A percentile compares a stretch with the other conserved stretches of the same genome.
Conservation (phyloP, 2,797 vertebrate species). For the Pseudochaenichthys georgianus region DNA sequence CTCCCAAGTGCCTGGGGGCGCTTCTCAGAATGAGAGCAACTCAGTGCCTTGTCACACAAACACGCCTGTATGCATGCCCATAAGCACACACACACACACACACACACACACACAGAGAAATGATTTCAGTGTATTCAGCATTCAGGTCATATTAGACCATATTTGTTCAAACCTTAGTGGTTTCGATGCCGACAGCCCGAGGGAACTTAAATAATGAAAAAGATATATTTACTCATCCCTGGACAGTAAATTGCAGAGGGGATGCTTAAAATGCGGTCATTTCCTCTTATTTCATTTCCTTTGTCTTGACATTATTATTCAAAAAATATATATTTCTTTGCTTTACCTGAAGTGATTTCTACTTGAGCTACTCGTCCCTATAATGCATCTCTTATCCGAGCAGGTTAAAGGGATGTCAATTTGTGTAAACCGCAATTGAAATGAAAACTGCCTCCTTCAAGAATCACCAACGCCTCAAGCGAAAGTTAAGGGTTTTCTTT, state of each 20-base stretch:
- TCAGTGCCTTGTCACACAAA: slow-evolving; percentile 60
- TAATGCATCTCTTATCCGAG: slow-evolving; percentile 50
- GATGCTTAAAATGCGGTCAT: slow-evolving; percentile 19
- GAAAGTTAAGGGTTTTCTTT: slow-evolving; percentile 54
- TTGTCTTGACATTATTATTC: slow-evolving; percentile 16
- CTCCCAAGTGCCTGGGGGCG: slow-evolving; percentile 65
- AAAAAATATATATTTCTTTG: slow-evolving; percentile 10
- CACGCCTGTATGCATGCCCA: slow-evolving; percentile 40
- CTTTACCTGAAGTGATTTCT: slow-evolving; percentile 39
- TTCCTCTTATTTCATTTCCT: slow-evolving; percentile 11
- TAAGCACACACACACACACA: slow-evolving; percentile 33
- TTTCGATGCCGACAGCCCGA: slow-evolving; percentile 38
- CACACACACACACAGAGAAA: slow-evolving; percentile 31
- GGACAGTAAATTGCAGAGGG: slow-evolving; percentile 38
- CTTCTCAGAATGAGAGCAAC: slow-evolving; percentile 64
- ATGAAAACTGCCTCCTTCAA: slow-evolving; percentile 51
- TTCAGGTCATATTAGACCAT: slow-evolving; percentile 42
- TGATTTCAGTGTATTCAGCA: slow-evolving; percentile 43
- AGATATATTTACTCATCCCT: slow-evolving; percentile 57
- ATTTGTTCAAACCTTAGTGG: slow-evolving; percentile 39
- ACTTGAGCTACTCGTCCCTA: slow-evolving; percentile 10
- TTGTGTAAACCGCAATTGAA: slow-evolving; percentile 39
- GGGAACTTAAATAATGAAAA: slow-evolving; percentile 63
- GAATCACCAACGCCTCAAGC: slow-evolving; percentile 23
- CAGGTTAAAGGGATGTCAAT: slow-evolving; percentile 41